A percentile compares a stretch with the other conserved stretches of the same genome.
Evolutionary conservation across 2,113 vertebrate genomes (phyloP).

Genomic region (Willisornis vidua): DNA sequence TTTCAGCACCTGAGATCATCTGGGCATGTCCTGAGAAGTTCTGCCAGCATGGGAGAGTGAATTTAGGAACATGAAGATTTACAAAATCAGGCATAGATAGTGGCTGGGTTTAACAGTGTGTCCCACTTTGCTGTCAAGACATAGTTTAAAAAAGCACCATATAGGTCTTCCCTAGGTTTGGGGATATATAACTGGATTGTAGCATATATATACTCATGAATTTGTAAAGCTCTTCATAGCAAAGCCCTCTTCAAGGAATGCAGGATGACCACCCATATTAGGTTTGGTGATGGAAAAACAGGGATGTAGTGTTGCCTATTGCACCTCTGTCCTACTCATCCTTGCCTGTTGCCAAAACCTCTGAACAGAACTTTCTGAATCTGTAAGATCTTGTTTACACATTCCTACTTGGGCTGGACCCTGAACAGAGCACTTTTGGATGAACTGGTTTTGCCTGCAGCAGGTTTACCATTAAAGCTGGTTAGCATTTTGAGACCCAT

Average conservation of each 20-base stretch:
- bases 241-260: not conserved
- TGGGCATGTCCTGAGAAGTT: not conserved
- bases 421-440: not conserved
- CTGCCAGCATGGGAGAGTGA: not conserved
- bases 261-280: not conserved
- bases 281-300: not conserved
- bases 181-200: not conserved
- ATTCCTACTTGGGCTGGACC: not conserved
- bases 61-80: not conserved
- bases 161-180: not conserved
- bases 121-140: not conserved
- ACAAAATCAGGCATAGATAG: not conserved
- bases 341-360: not conserved
- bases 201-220: not conserved
- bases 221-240: not conserved
- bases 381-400: not conserved
- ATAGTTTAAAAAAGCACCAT: not conserved
- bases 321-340: not conserved
- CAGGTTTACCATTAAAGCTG: not conserved
- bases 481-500: not conserved
- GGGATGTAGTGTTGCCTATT: rapidly evolving
- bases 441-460: not conserved
- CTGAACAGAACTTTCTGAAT: not conserved
- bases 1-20: not conserved
- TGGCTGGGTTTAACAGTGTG: not conserved